Percentiles rank a stretch among this genome's conserved stretches.
phyloP scores from a whole-genome alignment of 1,140 invertebrate species.

The Daktulosphaira vitifoliae region DNA sequence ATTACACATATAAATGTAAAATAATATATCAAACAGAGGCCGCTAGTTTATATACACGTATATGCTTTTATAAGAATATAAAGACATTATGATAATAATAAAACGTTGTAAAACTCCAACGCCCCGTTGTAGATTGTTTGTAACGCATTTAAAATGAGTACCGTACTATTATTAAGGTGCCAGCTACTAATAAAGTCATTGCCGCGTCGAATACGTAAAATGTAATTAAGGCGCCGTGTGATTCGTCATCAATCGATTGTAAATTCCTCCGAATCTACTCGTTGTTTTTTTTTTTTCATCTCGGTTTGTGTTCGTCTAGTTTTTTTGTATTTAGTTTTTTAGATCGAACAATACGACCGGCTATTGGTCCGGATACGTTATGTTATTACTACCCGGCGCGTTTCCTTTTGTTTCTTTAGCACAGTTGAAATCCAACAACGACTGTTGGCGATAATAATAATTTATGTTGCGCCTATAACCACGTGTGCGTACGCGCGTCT shows the following conservation, averaged over 20 bases:
- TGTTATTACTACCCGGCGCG: neutral
- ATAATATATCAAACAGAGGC: no score
- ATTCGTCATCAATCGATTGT: neutral
- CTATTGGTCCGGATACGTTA: conserved; percentile 11
- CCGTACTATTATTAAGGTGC: neutral
- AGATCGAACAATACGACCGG: no score
- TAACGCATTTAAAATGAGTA: no score
- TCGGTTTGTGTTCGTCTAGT: neutral
- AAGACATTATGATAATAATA: no score
- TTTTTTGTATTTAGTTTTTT: neutral
- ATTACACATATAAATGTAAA: no score
- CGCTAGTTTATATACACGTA: no score
- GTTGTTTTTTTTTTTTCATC: neutral
- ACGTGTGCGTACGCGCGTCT: no score
- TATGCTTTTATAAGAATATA: no score
- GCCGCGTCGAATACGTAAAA: conserved; percentile 16
- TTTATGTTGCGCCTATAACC: no score
- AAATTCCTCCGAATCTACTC: neutral
- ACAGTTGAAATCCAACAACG: conserved; percentile 3
- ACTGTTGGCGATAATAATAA: neutral
- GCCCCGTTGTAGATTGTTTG: no score
- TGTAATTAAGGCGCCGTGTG: conserved; percentile 21
- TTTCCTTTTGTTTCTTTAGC: conserved; percentile 27
- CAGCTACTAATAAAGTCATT: conserved; percentile 4
- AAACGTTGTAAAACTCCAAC: no score